Evolutionary conservation across 1,140 invertebrate genomes (phyloP), one percentile per base, ranked within the genome.

Genomic region (Camponotus pennsylvanicus): DNA sequence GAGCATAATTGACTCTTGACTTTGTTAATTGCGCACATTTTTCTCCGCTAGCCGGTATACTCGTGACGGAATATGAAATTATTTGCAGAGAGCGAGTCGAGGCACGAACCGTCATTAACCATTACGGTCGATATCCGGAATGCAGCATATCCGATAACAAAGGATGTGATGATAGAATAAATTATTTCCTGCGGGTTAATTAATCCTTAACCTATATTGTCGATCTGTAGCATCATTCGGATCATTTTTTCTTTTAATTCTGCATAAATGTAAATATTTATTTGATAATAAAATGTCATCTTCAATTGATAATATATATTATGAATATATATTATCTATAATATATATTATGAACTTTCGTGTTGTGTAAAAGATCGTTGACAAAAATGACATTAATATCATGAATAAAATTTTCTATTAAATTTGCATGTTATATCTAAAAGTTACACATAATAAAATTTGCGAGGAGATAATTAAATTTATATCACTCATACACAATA

Each of bases 1-100:
- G 8, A n/a, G 40, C 11, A 64, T 88, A 88, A 88, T 89, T 86
- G 76, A 89, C 87, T 70, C 82, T 76, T 86, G 70, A 77, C 88
- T 89, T 34, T n/a, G 11, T 45, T 86, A 89, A 89, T 88, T 88
- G 42, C 52, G 37, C 45, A 66, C 49, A 57, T 86, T 88, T 79
- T 69, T 85, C 59, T 63, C 64, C 21, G 18, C 59, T 45, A 59
- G n/a, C 1, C 21, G 3, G 34, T 34, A 55, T 27, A 70, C 34
- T 78, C 32, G n/a, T 45, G n/a, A 13, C 34, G 57, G 77, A 67
- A 79, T 79, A 69, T 34, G n/a, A 52, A 66, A 69, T 79, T 69
- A 69, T 66, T 66, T 57, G 42, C 18, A n/a, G 42, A 6, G 18
- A 45, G 9, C 11, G 18, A 78, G 1, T 18, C n/a, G 21, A 49